Evolutionary conservation across 2,888 invertebrate genomes (phyloP).

Genomic region (Cacoxenus indagator): DNA sequence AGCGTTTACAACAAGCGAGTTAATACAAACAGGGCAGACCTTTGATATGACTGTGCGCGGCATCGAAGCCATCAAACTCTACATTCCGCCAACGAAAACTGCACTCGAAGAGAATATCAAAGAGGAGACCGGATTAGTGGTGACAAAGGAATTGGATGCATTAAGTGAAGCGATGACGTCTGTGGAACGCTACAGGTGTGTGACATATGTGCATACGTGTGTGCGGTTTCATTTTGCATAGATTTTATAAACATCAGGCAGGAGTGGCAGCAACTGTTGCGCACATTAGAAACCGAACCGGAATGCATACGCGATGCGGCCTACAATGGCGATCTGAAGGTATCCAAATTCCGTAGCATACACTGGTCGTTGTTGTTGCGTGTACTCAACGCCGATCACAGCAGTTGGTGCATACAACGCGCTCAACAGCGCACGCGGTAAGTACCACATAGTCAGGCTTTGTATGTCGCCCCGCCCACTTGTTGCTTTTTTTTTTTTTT

Average conservation of each 20-base stretch:
- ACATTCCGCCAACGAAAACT: constrained; percentile 45
- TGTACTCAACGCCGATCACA: constrained; percentile 68
- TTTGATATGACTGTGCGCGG: constrained; percentile 55
- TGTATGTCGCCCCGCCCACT: background rate
- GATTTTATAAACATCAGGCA: constrained; percentile 50
- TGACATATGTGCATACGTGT: background rate
- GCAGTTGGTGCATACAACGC: constrained; percentile 67
- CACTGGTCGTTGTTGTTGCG: constrained; percentile 72
- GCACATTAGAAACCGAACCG: constrained; percentile 69
- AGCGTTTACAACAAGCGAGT: constrained; percentile 24
- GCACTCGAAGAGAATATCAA: constrained; percentile 51
- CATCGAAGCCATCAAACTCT: constrained; percentile 65
- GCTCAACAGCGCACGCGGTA: constrained; percentile 67
- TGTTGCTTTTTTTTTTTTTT: background rate
- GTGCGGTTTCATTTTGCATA: background rate
- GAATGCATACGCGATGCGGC: constrained; percentile 71
- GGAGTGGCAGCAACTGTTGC: constrained; percentile 66
- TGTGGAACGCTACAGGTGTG: constrained; percentile 63
- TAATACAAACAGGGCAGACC: constrained; percentile 31
- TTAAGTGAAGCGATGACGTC: constrained; percentile 55
- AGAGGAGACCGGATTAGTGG: constrained; percentile 45
- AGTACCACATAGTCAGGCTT: background rate
- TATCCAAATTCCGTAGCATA: constrained; percentile 72
- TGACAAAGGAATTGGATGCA: constrained; percentile 10
- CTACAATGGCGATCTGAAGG: constrained; percentile 67